Conservation (phyloP, 1,140 invertebrate genomes). For the Ostrea edulis region DNA sequence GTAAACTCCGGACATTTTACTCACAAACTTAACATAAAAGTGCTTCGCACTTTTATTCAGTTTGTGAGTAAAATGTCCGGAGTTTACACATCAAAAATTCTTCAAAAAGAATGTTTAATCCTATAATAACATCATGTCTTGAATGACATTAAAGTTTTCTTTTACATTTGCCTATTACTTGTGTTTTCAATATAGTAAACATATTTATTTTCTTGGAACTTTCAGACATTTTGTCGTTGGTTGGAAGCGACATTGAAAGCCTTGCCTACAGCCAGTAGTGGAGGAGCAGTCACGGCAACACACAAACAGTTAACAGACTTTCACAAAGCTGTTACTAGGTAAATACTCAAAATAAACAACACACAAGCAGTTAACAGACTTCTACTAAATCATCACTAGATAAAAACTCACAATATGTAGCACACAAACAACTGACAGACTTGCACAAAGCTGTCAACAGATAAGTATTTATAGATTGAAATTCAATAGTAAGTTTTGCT, state of each 20-base stretch:
- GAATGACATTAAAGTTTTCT: not conserved
- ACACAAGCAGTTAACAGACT: slow-evolving; percentile 74
- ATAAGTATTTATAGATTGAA: slow-evolving; percentile 80
- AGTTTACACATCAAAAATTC: too few relatives aligned
- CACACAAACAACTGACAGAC: slow-evolving; percentile 63
- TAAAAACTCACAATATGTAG: slow-evolving; percentile 80
- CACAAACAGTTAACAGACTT: slow-evolving; percentile 91
- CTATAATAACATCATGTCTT: too few relatives aligned
- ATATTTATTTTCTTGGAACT: slow-evolving; percentile 28
- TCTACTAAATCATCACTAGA: slow-evolving; percentile 72
- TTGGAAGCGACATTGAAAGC: slow-evolving; percentile 86
- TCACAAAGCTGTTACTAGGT: slow-evolving; percentile 88
- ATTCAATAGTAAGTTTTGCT: too few relatives aligned
- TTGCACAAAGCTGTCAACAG: slow-evolving; percentile 54
- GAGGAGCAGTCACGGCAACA: slow-evolving; percentile 88
- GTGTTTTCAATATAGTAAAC: not conserved
- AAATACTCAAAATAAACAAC: slow-evolving; percentile 81
- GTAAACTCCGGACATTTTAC: too few relatives aligned
- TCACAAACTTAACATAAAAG: too few relatives aligned
- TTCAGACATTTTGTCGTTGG: slow-evolving; percentile 84
- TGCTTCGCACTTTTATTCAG: too few relatives aligned
- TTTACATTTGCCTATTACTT: not conserved
- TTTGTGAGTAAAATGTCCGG: too few relatives aligned
- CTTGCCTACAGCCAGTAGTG: slow-evolving; percentile 88
- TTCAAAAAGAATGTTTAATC: too few relatives aligned